Conservation (phyloP, 2,113 vertebrate species). For the Gnathonemus longibarbis region DNA sequence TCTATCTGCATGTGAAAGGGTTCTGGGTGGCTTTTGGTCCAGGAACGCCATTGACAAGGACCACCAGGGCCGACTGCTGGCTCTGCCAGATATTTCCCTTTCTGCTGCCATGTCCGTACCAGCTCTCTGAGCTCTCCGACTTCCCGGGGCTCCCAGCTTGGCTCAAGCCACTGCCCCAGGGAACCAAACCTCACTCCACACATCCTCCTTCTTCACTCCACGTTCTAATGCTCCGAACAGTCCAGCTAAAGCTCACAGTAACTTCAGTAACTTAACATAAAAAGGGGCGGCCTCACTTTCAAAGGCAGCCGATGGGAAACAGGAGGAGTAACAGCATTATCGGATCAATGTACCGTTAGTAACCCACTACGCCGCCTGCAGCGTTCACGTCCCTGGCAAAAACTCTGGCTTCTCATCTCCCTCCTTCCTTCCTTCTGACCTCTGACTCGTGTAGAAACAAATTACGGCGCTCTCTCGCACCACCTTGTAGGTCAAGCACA, state of each 20-base stretch:
- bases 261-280: background rate
- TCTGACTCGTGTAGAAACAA: background rate
- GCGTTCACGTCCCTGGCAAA: background rate
- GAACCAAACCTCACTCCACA: background rate
- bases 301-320: background rate
- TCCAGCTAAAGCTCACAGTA: background rate
- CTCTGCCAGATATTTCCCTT: background rate
- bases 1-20: background rate
- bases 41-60: background rate
- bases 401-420: background rate
- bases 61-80: background rate
- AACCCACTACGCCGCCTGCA: background rate
- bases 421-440: background rate
- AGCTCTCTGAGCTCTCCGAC: background rate
- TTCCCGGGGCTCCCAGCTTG: too few relatives aligned
- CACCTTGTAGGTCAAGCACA: background rate
- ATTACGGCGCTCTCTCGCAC: background rate
- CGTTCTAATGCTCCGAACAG: background rate
- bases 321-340: background rate
- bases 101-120: background rate
- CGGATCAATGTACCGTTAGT: background rate
- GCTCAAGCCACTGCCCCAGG: background rate
- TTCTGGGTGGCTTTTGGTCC: background rate
- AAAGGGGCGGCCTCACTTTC: background rate
- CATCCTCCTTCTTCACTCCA: background rate